Evolutionary conservation across 2,797 vertebrate species (phyloP).

Genomic region (Antennarius maculatus): DNA sequence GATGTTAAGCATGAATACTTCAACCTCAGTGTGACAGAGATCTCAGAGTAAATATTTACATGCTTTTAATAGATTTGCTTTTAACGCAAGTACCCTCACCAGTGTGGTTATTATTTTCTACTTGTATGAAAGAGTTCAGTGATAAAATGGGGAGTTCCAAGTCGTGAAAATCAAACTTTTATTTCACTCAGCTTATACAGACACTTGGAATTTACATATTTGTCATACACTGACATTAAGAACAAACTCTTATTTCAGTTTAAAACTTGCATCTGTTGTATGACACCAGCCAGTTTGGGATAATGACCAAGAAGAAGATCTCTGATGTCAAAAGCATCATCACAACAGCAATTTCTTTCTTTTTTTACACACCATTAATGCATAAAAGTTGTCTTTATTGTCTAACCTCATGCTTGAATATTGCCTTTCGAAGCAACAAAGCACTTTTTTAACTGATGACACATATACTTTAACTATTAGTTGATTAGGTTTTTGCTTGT

Average conservation of each 20-base stretch:
- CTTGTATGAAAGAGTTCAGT: background rate
- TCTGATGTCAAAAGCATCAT: too few relatives aligned
- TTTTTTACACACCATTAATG: too few relatives aligned
- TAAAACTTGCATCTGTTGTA: too few relatives aligned
- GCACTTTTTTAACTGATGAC: too few relatives aligned
- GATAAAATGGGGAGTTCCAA: background rate
- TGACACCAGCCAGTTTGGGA: too few relatives aligned
- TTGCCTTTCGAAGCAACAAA: too few relatives aligned
- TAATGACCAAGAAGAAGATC: too few relatives aligned
- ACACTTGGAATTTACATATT: background rate
- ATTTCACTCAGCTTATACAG: background rate
- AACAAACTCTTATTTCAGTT: background rate
- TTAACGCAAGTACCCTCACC: constrained; percentile 8
- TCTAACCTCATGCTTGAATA: too few relatives aligned
- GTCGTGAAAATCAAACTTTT: background rate
- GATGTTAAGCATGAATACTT: constrained; percentile 34
- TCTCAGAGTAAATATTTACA: constrained; percentile 43
- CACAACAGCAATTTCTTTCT: too few relatives aligned
- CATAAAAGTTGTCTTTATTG: too few relatives aligned
- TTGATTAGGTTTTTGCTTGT: too few relatives aligned
- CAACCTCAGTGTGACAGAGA: background rate
- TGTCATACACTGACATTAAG: background rate
- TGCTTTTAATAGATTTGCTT: constrained; percentile 13
- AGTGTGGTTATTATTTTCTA: background rate
- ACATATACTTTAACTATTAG: too few relatives aligned